Conservation (phyloP, 2,888 invertebrate species). For the Cosmopolites sordidus region DNA sequence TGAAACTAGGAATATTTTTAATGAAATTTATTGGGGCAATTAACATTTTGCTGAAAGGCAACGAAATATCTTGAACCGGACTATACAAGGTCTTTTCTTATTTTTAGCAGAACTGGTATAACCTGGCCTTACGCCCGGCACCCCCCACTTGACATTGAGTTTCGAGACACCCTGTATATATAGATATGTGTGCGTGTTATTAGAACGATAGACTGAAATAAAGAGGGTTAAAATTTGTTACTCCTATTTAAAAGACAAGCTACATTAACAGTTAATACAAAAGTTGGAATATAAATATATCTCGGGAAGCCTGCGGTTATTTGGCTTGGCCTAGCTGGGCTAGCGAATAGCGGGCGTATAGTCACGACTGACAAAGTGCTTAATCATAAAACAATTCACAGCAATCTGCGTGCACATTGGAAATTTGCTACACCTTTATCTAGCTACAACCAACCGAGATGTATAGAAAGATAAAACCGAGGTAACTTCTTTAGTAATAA, state of each 20-base stretch:
- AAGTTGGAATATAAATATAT: slow-evolving; percentile 38
- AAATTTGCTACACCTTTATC: slow-evolving; percentile 32
- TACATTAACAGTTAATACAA: slow-evolving; percentile 31
- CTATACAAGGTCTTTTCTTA: no score
- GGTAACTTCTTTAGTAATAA: slow-evolving; percentile 29
- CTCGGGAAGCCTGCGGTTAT: slow-evolving; percentile 35
- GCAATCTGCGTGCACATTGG: slow-evolving; percentile 29
- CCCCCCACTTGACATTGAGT: no score
- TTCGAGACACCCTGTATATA: no score
- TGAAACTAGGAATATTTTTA: no score
- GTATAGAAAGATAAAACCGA: slow-evolving; percentile 26
- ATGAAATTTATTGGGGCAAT: no score
- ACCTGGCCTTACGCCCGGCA: no score
- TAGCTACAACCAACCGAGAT: slow-evolving; percentile 21
- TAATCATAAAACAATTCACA: slow-evolving; percentile 42
- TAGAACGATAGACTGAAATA: no score
- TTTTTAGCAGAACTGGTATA: no score
- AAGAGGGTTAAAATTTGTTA: neutral
- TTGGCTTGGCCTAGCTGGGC: slow-evolving; percentile 31
- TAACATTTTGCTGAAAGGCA: no score
- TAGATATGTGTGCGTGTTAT: no score
- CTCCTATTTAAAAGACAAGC: slow-evolving; percentile 16
- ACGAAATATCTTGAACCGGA: no score
- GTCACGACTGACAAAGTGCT: slow-evolving; percentile 41
- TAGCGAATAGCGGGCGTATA: slow-evolving; percentile 29